Evolutionary conservation across 2,888 invertebrate genomes (phyloP).

Genomic region (Netelia melanura): DNA sequence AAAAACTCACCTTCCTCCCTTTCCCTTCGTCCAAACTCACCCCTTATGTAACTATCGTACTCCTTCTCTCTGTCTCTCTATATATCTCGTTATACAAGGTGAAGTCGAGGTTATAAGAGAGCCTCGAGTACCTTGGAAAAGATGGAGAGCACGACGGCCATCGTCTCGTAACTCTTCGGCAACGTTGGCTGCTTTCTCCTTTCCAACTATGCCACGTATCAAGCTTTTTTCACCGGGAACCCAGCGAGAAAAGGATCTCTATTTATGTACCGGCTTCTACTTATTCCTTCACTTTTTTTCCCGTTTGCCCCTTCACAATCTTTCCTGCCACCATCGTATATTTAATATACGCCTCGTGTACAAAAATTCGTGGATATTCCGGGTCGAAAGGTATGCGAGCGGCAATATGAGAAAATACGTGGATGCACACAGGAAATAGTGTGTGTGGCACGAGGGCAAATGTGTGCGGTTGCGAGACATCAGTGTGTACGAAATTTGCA

Average conservation of each 20-base stretch:
- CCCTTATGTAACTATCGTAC: not conserved
- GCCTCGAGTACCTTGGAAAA: conserved; percentile 41
- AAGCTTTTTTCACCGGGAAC: conserved; percentile 16
- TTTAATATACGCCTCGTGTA: conserved; percentile 39
- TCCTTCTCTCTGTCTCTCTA: not conserved
- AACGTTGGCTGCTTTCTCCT: conserved; percentile 1
- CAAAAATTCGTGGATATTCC: conserved; percentile 8
- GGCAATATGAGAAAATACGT: conserved; percentile 36
- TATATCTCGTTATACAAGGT: not conserved
- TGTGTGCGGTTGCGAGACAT: conserved; percentile 23
- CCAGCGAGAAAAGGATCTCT: conserved; percentile 31
- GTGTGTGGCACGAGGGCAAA: not conserved
- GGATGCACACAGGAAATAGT: conserved; percentile 18
- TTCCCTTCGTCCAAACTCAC: not conserved
- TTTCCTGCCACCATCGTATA: conserved; percentile 27
- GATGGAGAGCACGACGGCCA: conserved; percentile 21
- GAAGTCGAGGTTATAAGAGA: conserved; percentile 19
- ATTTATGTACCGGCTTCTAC: conserved; percentile 44
- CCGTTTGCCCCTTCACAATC: conserved; percentile 32
- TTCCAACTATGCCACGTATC: conserved; percentile 1
- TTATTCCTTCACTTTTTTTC: not conserved
- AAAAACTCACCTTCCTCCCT: conserved; percentile 6
- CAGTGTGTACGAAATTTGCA: not conserved
- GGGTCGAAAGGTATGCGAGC: conserved; percentile 24
- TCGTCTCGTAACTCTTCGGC: conserved; percentile 43